Evolutionary conservation across 2,797 vertebrate species (phyloP), one percentile per base, ranked within the genome.

Genomic region (Eupleurogrammus muticus): DNA sequence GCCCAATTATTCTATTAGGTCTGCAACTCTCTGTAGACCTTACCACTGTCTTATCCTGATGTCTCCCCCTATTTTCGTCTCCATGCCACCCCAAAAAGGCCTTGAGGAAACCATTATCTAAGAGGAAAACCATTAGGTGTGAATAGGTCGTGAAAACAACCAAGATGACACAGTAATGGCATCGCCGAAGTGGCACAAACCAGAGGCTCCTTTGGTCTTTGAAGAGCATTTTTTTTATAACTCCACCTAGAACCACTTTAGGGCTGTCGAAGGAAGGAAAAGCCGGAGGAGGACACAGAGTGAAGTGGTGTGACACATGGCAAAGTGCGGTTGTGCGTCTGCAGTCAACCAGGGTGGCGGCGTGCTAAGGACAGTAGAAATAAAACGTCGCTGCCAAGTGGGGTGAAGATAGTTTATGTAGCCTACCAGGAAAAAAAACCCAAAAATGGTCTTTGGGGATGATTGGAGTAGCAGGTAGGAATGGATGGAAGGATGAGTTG

Each of bases 61-160:
- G 69, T 85, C 72, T 23, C 55, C 58, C 35, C 51, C 52, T 1
- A 17, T 75, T 73, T 78, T 28, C 42, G 56, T 80, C 77, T 65
- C 40, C 32, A 23, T 24, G 19, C 51, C 46, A 55, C 55, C 59
- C 17, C 16, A 57, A 87, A 57, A 87, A 75, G 76, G 71, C 92
- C 92, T 92, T 92, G 83, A 91, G 82, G 86, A 91, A 92, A 82
- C 83, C 71, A 88, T 92, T 89, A 90, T 87, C 80, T 86, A 67
- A 59, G 77, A 87, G 82, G 81, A 89, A 91, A 92, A 87, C 83
- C 86, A 90, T 93, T 92, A 92, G 54, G 78, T 83, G 79, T 81
- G 86, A 91, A 77, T 20, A 70, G 86, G 79, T 87, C 76, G 48
- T 70, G 66, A 88, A 89, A 92, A 91, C 64, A 87, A 66, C 78